Evolutionary conservation across 2,113 vertebrate genomes (phyloP), one percentile per base, ranked within the genome.

Genomic region (Sorex fumeus): DNA sequence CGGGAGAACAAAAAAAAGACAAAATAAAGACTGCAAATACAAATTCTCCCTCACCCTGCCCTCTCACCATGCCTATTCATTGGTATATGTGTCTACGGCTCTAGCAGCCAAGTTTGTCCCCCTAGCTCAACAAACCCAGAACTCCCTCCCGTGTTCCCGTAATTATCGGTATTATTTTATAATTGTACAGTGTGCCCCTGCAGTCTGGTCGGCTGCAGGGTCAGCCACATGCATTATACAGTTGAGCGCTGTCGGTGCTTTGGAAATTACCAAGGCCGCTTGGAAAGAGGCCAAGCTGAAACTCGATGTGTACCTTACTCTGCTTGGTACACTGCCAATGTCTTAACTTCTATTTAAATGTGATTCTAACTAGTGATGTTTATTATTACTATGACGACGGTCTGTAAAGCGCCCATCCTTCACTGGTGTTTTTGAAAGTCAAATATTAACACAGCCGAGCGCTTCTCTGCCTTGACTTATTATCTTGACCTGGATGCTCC

Each of bases 91-190:
- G 72, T 79, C 10, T 74, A 12, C 47, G 9, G 57, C 53, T 57
- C 45, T 67, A 57, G 84, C 15, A 60, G n/a, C 74, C 50, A 85
- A 40, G 23, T 84, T 62, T 80, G 71, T 57, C 87, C 84, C 53
- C 50, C 21, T 28, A 62, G 90, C 89, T 91, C 87, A 71, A 19
- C 34, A 13, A 72, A 5, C 11, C 34, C 4, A 7, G 32, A 47
- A 60, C 76, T 76, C 66, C 32, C n/a, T 90, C 66, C 67, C 88
- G 69, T 67, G 27, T 69, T 90, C 21, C 40, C 92, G n/a, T 92
- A 95, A 91, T 92, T 88, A 84, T 74, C 92, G 93, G 62, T 83
- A 72, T 93, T 91, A 94, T 80, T 95, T 92, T 90, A 47, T 94
- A 91, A 95, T 91, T 94, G 80, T 86, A 74, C 25, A 30, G 32